These are phyloP conservation scores for Tangara arthus DNA, from an alignment of 2,797 vertebrate species.

Conservation along the genomic window DNA sequence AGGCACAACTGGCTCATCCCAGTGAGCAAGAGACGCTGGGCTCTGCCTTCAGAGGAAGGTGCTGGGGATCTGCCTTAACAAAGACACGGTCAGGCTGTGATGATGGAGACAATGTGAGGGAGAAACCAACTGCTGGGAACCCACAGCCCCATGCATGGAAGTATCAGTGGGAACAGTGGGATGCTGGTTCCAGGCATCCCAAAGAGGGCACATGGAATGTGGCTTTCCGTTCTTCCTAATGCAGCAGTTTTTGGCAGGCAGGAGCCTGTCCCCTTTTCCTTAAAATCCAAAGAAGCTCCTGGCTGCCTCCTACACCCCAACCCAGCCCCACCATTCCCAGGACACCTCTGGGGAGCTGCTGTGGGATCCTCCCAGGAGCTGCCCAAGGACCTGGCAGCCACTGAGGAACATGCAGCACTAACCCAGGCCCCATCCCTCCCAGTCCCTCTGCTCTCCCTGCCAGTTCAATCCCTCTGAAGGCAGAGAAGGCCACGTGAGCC, in stretches of 20 bases:
- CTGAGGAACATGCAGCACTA: not conserved
- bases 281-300: not conserved
- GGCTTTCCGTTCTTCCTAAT: not conserved
- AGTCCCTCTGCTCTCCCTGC: not conserved
- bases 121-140: not conserved
- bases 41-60: not conserved
- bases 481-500: rapidly evolving
- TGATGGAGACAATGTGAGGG: rapidly evolving
- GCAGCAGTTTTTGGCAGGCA: not conserved
- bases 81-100: rapidly evolving
- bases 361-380: not conserved
- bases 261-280: not conserved
- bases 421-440: not conserved
- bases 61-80: not conserved
- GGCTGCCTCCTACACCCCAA: not conserved
- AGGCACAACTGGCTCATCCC: not conserved
- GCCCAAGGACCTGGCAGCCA: not conserved
- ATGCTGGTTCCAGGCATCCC: not conserved
- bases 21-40: not conserved
- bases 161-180: not conserved
- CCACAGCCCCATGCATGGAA: rapidly evolving
- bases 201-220: not conserved
- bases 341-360: not conserved
- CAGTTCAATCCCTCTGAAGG: not conserved
- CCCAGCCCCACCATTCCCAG: not conserved